A percentile compares a stretch with the other conserved stretches of the same genome.
These are phyloP conservation scores for Aleiodes alternator DNA, from an alignment of 2,888 invertebrate genomes.

Conservation along the genomic window DNA sequence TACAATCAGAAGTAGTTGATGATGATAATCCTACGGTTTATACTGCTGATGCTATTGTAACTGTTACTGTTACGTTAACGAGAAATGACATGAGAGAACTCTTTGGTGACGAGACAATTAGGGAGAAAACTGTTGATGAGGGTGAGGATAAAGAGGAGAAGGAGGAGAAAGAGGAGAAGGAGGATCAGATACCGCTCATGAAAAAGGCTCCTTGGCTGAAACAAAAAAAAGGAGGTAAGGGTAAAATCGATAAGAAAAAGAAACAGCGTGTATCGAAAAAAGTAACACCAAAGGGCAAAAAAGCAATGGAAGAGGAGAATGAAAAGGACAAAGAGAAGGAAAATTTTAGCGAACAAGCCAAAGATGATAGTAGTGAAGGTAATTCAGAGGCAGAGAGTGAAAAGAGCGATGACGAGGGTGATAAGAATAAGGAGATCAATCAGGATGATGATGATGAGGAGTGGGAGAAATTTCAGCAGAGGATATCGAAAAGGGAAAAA, in stretches of 20 bases:
- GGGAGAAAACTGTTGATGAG: constrained; percentile 78
- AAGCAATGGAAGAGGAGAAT: constrained; percentile 52
- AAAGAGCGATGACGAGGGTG: constrained; percentile 77
- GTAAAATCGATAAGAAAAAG: constrained; percentile 50
- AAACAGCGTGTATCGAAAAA: constrained; percentile 66
- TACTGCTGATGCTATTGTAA: constrained; percentile 98
- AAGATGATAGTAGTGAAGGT: constrained; percentile 65
- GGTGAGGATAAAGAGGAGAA: constrained; percentile 63
- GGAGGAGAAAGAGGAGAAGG: constrained; percentile 31
- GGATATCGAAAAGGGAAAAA: constrained; percentile 90
- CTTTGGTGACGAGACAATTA: constrained; percentile 87
- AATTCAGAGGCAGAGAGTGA: constrained; percentile 77
- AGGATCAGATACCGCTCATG: constrained; percentile 60
- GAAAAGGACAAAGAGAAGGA: constrained; percentile 66
- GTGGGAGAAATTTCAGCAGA: constrained; percentile 95
- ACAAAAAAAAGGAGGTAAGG: constrained; percentile 78
- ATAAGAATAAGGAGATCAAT: constrained; percentile 48
- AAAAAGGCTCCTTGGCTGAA: constrained; percentile 91
- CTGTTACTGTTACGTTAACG: constrained; percentile 92
- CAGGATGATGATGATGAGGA: constrained; percentile 85
- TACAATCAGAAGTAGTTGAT: constrained; percentile 96
- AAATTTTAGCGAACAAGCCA: constrained; percentile 62
- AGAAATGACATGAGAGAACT: constrained; percentile 90
- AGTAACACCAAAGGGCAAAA: constrained; percentile 59
- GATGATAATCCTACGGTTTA: constrained; percentile 98